These are phyloP conservation scores for Engraulis encrasicolus DNA, from an alignment of 2,113 vertebrate genomes.

Conservation along the genomic window DNA sequence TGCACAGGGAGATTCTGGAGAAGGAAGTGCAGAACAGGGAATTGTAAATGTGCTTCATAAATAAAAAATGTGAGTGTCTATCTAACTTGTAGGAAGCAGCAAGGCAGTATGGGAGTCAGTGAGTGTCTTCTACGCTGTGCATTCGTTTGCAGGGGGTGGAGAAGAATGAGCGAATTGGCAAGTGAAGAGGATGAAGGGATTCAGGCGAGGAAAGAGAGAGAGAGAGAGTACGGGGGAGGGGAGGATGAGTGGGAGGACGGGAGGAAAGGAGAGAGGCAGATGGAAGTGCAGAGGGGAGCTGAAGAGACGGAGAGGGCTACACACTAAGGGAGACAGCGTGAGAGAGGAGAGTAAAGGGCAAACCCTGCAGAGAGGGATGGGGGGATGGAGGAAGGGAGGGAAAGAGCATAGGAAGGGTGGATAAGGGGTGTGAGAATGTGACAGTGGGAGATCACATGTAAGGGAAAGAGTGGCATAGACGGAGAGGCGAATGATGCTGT, in stretches of 20 bases:
- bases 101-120: neutral
- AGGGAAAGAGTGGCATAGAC: neutral
- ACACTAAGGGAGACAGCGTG: constrained; percentile 43
- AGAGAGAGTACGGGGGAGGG: constrained; percentile 20
- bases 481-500: neutral
- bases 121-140: neutral
- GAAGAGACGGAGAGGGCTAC: neutral
- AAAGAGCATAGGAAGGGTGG: neutral
- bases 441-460: neutral
- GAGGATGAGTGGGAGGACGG: neutral
- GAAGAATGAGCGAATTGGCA: neutral
- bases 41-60: constrained; percentile 48
- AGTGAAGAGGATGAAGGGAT: constrained; percentile 18
- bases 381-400: neutral
- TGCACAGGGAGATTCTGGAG: neutral
- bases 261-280: neutral
- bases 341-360: constrained; percentile 33
- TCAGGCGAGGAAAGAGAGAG: constrained; percentile 14
- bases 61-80: constrained; percentile 41
- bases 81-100: neutral
- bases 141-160: neutral
- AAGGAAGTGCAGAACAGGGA: neutral
- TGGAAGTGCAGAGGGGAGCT: neutral
- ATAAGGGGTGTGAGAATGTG: neutral
- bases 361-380: neutral